Conservation (phyloP, 2,888 invertebrate species). For the Diaperis boleti region DNA sequence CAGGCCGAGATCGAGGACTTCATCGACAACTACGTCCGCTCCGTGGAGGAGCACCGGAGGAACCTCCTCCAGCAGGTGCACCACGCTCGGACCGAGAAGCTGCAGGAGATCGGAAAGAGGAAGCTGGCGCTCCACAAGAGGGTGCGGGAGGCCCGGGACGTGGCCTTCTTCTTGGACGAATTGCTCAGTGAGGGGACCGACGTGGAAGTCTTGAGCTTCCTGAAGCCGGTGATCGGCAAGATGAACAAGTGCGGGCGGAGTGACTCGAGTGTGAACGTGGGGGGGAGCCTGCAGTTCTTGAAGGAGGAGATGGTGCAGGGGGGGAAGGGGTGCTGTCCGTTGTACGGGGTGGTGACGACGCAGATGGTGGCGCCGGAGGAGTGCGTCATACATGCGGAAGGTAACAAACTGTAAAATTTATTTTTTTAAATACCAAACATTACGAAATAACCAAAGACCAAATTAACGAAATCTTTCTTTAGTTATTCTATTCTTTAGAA, state of each 20-base stretch:
- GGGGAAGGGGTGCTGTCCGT: constrained; percentile 49
- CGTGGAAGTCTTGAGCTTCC: constrained; percentile 78
- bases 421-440: not conserved
- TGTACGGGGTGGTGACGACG: constrained; percentile 73
- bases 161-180: constrained; percentile 73
- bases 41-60: constrained; percentile 65
- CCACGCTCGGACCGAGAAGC: constrained; percentile 60
- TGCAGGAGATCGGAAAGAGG: constrained; percentile 65
- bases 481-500: too few species aligned
- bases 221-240: constrained; percentile 74
- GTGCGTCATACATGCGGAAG: constrained; percentile 72
- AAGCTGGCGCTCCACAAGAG: constrained; percentile 68
- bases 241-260: constrained; percentile 73
- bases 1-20: constrained; percentile 76
- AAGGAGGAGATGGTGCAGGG: constrained; percentile 68
- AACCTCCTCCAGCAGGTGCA: constrained; percentile 57
- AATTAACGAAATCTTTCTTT: too few species aligned
- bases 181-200: constrained; percentile 69
- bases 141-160: constrained; percentile 71
- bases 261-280: constrained; percentile 61
- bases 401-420: constrained; percentile 57
- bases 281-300: constrained; percentile 70
- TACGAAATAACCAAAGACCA: not conserved
- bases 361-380: constrained; percentile 74
- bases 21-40: constrained; percentile 74